Conservation (phyloP, 1,140 invertebrate species). For the Oscheius sp. region DNA sequence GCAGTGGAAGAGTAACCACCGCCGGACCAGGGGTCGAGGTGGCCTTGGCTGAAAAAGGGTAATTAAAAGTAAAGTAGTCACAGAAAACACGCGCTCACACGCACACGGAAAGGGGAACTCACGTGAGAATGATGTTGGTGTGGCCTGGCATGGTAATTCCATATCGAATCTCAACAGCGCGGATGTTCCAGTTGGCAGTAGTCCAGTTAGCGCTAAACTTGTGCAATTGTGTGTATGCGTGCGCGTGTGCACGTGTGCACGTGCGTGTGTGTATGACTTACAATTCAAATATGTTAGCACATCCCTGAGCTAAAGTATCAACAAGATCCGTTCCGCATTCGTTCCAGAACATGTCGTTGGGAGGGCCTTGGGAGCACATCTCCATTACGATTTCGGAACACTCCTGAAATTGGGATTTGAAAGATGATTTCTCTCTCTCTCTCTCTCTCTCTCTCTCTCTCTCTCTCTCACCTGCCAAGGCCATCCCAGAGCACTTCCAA, state of each 20-base stretch:
- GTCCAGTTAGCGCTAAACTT: slow-evolving; percentile 72
- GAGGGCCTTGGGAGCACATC: slow-evolving; percentile 30
- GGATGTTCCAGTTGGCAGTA: slow-evolving; percentile 69
- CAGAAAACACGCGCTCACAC: no score
- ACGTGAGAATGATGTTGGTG: slow-evolving; percentile 83
- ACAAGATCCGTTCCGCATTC: slow-evolving; percentile 68
- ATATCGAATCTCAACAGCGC: slow-evolving; percentile 73
- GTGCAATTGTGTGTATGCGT: no score
- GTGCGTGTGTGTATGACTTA: no score
- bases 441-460: no score
- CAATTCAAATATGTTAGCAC: slow-evolving; percentile 73
- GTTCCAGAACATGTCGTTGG: slow-evolving; percentile 50
- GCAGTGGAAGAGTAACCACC: slow-evolving; percentile 66
- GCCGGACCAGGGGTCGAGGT: slow-evolving; percentile 84
- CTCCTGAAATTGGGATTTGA: no score
- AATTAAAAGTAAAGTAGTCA: no score
- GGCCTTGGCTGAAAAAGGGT: slow-evolving; percentile 66
- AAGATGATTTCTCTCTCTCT: no score
- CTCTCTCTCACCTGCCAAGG: slow-evolving; percentile 72
- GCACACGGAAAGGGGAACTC: slow-evolving; percentile 35
- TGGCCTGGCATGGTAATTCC: slow-evolving; percentile 74
- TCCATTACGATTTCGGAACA: slow-evolving; percentile 21
- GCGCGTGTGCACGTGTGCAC: no score
- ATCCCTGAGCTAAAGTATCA: slow-evolving; percentile 73
- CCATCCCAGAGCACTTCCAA: slow-evolving; percentile 73